Conservation (phyloP, 2,888 invertebrate genomes). For the Plebejus melissa region DNA sequence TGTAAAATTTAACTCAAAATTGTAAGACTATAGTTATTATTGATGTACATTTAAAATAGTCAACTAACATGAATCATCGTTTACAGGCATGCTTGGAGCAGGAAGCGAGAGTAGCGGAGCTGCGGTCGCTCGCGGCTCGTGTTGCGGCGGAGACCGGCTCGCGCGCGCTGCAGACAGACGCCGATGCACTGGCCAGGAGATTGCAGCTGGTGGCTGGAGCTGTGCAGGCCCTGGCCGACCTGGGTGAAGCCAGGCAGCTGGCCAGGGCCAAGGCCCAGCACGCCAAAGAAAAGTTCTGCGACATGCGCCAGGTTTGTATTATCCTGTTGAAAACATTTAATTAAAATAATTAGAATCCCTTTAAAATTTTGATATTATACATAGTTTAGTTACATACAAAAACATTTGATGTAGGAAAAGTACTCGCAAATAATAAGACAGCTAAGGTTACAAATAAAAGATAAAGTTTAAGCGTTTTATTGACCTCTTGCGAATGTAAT, state of each 20-base stretch:
- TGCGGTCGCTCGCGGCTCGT: constrained; percentile 86
- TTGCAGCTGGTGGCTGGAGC: constrained; percentile 88
- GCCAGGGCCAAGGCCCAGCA: constrained; percentile 78
- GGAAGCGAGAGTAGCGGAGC: constrained; percentile 85
- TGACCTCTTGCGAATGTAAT: background rate
- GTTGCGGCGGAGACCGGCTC: constrained; percentile 90
- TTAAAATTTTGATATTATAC: background rate
- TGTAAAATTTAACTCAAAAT: background rate
- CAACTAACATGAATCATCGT: background rate
- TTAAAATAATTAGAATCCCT: too few relatives aligned
- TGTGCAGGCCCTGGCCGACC: constrained; percentile 85
- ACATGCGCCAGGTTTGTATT: constrained; percentile 85
- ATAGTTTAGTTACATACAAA: background rate
- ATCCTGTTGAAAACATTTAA: too few relatives aligned
- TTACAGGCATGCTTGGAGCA: constrained; percentile 87
- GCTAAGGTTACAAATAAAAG: constrained; percentile 9
- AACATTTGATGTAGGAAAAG: background rate
- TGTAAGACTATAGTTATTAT: background rate
- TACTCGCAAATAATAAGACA: background rate
- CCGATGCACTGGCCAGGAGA: constrained; percentile 86
- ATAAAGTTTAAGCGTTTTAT: constrained; percentile 4
- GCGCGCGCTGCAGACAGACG: constrained; percentile 85
- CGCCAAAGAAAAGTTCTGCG: constrained; percentile 82
- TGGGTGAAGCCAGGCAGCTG: constrained; percentile 85
- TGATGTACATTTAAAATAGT: background rate